phyloP scores from a whole-genome alignment of 2,113 vertebrate genomes.

The Columba livia region DNA sequence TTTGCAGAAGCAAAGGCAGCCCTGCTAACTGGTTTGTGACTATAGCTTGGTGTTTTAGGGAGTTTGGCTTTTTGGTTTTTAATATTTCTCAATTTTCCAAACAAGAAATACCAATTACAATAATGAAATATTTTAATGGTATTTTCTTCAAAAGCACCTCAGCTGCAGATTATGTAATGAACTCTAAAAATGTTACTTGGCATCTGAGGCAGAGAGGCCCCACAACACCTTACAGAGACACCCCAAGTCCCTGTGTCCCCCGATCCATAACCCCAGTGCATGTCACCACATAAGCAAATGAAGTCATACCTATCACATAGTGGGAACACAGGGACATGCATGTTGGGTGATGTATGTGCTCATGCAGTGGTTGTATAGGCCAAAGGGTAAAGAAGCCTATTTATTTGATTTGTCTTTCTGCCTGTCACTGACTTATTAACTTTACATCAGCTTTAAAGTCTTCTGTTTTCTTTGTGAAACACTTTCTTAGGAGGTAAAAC shows the following conservation, averaged over 20 bases:
- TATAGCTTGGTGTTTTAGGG: not conserved
- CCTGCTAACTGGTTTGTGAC: not conserved
- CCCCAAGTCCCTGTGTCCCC: not conserved
- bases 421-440: not conserved
- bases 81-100: not conserved
- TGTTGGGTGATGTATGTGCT: not conserved
- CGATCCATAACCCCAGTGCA: not conserved
- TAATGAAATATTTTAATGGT: not conserved
- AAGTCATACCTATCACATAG: not conserved
- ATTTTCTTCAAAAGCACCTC: not conserved
- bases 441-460: not conserved
- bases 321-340: not conserved
- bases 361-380: not conserved
- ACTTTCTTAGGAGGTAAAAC: not conserved
- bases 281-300: not conserved
- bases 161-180: not conserved
- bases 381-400: not conserved
- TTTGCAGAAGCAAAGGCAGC: not conserved
- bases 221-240: not conserved
- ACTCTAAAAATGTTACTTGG: not conserved
- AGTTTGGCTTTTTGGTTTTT: accelerated
- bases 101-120: not conserved
- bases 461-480: not conserved
- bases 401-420: not conserved
- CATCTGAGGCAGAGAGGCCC: not conserved